Evolutionary conservation across 2,888 invertebrate species (phyloP).

Genomic region (Halocaridina rubra): DNA sequence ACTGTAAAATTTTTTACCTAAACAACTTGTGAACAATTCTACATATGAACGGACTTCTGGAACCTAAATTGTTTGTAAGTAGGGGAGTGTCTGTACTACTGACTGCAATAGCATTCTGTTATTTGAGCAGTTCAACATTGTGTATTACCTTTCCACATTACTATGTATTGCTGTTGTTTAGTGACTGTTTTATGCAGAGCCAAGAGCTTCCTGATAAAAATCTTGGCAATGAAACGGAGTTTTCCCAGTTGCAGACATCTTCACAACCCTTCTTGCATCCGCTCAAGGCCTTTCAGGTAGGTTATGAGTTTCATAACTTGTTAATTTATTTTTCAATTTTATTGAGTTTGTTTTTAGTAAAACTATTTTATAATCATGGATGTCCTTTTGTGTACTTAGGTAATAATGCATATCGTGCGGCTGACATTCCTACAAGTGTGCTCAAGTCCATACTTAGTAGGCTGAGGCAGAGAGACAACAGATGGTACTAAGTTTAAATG

Average conservation of each 20-base stretch:
- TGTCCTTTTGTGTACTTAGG: not conserved
- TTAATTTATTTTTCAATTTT: not conserved
- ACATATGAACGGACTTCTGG: no score
- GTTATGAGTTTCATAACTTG: not conserved
- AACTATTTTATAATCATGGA: not conserved
- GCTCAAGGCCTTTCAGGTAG: slow-evolving; percentile 36
- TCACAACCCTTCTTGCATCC: slow-evolving; percentile 43
- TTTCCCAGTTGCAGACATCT: not conserved
- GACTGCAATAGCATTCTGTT: no score
- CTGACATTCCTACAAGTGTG: no score
- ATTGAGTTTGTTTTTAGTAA: not conserved
- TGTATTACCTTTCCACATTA: not conserved
- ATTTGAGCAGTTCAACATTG: not conserved
- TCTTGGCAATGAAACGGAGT: not conserved
- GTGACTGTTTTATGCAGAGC: no score
- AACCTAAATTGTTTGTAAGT: no score
- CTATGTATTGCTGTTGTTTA: no score
- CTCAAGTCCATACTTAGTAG: no score
- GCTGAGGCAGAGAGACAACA: no score
- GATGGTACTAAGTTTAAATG: not conserved
- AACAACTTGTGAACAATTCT: no score
- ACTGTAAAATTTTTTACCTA: no score
- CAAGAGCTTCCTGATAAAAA: not conserved
- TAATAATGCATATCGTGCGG: no score
- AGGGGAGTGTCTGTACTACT: no score